These are phyloP conservation scores for Xestia xanthographa DNA, from an alignment of 2,888 invertebrate genomes.

Conservation along the genomic window DNA sequence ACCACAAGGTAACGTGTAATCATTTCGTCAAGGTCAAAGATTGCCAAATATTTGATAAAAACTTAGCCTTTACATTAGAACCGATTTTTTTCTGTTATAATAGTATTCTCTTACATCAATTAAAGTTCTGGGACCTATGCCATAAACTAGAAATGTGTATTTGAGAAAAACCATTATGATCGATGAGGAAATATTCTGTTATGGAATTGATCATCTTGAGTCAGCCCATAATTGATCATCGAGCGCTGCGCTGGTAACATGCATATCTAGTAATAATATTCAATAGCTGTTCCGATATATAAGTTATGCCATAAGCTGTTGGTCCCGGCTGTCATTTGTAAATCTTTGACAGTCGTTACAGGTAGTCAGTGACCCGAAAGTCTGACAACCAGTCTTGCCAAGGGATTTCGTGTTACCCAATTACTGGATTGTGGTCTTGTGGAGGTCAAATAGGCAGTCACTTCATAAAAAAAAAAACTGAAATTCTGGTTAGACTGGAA, in stretches of 20 bases:
- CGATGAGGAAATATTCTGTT: background rate
- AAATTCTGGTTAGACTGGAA: no score
- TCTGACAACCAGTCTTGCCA: no score
- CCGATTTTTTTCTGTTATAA: slow-evolving; percentile 4
- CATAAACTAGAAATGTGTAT: background rate
- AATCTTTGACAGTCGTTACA: no score
- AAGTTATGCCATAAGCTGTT: background rate
- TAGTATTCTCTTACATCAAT: background rate
- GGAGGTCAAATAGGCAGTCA: no score
- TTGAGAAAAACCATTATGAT: background rate
- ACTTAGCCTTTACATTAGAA: slow-evolving; percentile 45
- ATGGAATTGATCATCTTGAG: slow-evolving; percentile 1
- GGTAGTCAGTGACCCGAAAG: no score
- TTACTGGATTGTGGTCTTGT: no score
- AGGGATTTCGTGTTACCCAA: no score
- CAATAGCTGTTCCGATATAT: background rate
- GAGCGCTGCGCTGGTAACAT: background rate
- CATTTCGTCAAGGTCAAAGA: slow-evolving; percentile 43
- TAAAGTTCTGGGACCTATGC: slow-evolving; percentile 2
- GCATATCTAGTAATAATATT: background rate
- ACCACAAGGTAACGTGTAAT: slow-evolving; percentile 39
- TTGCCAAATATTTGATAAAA: slow-evolving; percentile 54
- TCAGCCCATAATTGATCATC: background rate
- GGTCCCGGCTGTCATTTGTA: no score
- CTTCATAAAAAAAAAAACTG: no score